Conservation (phyloP, 2,797 vertebrate species). For the Apogon hyalosoma region DNA sequence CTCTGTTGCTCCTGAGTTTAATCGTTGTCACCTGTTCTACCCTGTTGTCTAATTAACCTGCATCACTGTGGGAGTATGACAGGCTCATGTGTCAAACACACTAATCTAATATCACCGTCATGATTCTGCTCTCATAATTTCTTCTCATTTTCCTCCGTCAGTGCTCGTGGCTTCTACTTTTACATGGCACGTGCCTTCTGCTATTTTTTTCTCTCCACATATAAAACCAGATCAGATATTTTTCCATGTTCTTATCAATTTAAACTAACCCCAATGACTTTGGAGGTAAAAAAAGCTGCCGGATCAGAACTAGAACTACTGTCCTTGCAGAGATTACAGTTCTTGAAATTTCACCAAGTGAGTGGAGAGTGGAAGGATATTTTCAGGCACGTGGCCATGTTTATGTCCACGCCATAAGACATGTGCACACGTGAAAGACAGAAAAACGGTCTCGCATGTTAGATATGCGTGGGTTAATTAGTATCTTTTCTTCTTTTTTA, state of each 20-base stretch:
- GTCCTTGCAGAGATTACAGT: neutral
- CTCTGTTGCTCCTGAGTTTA: constrained; percentile 6
- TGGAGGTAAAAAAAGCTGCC: neutral
- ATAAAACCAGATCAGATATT: neutral
- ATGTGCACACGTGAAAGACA: neutral
- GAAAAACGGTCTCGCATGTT: neutral
- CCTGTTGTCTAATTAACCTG: constrained; percentile 3
- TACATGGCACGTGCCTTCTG: constrained; percentile 15
- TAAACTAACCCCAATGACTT: neutral
- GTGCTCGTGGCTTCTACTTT: constrained; percentile 19
- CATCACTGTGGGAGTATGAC: constrained; percentile 4
- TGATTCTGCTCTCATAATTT: constrained; percentile 1
- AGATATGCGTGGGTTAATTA: too few species aligned
- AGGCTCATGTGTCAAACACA: neutral
- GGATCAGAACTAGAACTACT: neutral
- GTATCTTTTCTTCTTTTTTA: too few species aligned
- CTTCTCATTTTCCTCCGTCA: constrained; percentile 9
- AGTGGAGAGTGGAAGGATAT: neutral
- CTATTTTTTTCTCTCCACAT: neutral
- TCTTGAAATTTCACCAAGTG: neutral
- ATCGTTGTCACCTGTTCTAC: constrained; percentile 4
- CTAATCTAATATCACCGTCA: neutral
- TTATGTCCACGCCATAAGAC: neutral
- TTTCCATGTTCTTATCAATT: neutral
- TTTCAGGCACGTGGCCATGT: neutral